Percentiles rank a stretch among this genome's conserved stretches.
Evolutionary conservation across 2,888 invertebrate genomes (phyloP).

Genomic region (Parnassius orleans): DNA sequence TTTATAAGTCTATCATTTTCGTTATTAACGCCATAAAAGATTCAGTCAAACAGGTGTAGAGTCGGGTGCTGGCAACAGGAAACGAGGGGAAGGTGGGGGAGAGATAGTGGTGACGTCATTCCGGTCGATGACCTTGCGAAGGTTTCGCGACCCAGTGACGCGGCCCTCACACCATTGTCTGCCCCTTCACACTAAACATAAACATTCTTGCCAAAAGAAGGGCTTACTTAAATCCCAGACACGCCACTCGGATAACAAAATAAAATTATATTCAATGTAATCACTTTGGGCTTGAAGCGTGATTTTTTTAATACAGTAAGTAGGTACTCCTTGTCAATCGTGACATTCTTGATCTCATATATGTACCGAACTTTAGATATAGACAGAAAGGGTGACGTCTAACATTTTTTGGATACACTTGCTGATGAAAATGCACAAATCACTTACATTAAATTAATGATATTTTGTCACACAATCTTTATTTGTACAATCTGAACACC

Average conservation of each 20-base stretch:
- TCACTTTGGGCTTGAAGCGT: too few relatives aligned
- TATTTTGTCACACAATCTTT: too few relatives aligned
- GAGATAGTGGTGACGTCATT: constrained; percentile 21
- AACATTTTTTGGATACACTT: too few relatives aligned
- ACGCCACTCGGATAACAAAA: neutral
- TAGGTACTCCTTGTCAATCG: too few relatives aligned
- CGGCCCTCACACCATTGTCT: constrained; percentile 14
- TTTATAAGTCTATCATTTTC: too few relatives aligned
- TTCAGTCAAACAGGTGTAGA: neutral
- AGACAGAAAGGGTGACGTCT: too few relatives aligned
- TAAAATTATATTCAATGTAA: neutral
- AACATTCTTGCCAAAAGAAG: constrained; percentile 17
- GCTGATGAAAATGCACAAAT: too few relatives aligned
- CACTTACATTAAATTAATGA: too few relatives aligned
- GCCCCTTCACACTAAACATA: neutral
- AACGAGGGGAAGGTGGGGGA: constrained; percentile 3
- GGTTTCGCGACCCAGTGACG: constrained; percentile 25
- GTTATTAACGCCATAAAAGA: neutral
- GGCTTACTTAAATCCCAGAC: constrained; percentile 7
- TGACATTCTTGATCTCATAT: too few relatives aligned
- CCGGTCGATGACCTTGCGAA: constrained; percentile 25
- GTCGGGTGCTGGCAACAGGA: constrained; percentile 8
- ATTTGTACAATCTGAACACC: too few relatives aligned
- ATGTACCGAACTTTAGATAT: too few relatives aligned
- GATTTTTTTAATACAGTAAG: too few relatives aligned